These are phyloP conservation scores for Anoplopoma fimbria DNA, from an alignment of 2,113 vertebrate species.

Conservation along the genomic window DNA sequence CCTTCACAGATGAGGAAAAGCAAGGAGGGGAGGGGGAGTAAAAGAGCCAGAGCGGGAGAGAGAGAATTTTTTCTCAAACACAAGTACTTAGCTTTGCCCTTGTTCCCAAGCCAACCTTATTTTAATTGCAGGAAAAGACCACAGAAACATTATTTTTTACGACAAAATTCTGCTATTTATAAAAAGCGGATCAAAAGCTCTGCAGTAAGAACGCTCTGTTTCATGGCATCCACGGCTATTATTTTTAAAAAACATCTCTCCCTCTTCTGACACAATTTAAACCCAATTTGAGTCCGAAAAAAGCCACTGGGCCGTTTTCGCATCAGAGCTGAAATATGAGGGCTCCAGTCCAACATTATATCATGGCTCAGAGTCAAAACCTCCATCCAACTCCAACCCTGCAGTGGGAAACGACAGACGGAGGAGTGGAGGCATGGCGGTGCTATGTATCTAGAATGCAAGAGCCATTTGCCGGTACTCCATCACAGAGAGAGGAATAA, in stretches of 20 bases:
- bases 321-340: slow-evolving; percentile 72
- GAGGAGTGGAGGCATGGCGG: slow-evolving; percentile 53
- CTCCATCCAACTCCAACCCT: slow-evolving; percentile 57
- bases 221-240: slow-evolving; percentile 69
- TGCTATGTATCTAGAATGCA: slow-evolving; percentile 36
- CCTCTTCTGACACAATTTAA: slow-evolving; percentile 74
- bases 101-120: slow-evolving; percentile 78
- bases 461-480: slow-evolving; percentile 25
- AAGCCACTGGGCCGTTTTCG: slow-evolving; percentile 66
- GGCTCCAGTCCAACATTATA: slow-evolving; percentile 56
- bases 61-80: slow-evolving; percentile 58
- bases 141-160: slow-evolving; percentile 81
- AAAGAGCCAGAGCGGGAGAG: slow-evolving; percentile 21
- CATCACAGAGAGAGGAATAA: slow-evolving; percentile 44
- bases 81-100: slow-evolving; percentile 70
- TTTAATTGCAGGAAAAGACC: slow-evolving; percentile 81
- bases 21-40: slow-evolving; percentile 7
- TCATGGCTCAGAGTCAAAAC: slow-evolving; percentile 62
- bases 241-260: slow-evolving; percentile 70
- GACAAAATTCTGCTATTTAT: slow-evolving; percentile 82
- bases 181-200: slow-evolving; percentile 77
- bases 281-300: slow-evolving; percentile 69
- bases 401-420: slow-evolving; percentile 54
- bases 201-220: slow-evolving; percentile 68
- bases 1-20: slow-evolving; percentile 60